Base-by-base conservation (phyloP, 53 echinoderm and acorn worm species). In the Echinometra lucunter region DNA sequence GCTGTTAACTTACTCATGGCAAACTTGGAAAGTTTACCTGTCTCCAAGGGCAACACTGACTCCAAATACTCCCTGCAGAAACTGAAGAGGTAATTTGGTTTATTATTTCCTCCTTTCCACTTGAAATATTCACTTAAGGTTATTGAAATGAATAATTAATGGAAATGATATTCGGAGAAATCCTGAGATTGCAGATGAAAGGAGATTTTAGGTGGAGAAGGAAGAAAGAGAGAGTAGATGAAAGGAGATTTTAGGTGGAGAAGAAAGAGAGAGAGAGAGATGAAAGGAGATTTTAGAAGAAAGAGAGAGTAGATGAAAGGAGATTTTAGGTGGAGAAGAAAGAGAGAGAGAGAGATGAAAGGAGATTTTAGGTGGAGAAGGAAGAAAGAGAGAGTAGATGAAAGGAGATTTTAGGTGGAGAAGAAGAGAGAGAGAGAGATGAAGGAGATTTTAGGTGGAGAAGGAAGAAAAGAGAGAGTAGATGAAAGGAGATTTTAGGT, bases 11-110 rank as follows among this genome's bases (percentile, higher is more conserved):
- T 99, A 40, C 96, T 99, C 88, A 99, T 99, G 99, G 98, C 99
- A 83, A 98, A 99, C 75, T 96, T 99, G 96, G 99, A 99, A 92
- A 99, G 99, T 80, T 95, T 99, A 96, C 99, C 99, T 15, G 99
- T 99, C 42, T 99, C 98, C 95, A 99, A 99, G 95, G 99, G 99
- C 96, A 99, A 98, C 95, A 99, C 99, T 4, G 99, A 99, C 90
- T 99, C 99, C 81, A 99, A 99, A 90, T 99, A 99, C 92, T 98
- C 99, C 45, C 96, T 99, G 45, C 99, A 99, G 95, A 99, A 99
- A 96, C 97, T 98, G 30, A 99, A 99, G 80, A 99, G 99, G 99
- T 99, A 78, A 78, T 42, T 78, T 18, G 18, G 6, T 6, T 4
- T 1, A 42, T 17, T 21, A 6, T 74, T 78, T 12, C 15, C 16